These are phyloP conservation scores for Sparus aurata DNA, from an alignment of 2,797 vertebrate genomes.

Conservation along the genomic window DNA sequence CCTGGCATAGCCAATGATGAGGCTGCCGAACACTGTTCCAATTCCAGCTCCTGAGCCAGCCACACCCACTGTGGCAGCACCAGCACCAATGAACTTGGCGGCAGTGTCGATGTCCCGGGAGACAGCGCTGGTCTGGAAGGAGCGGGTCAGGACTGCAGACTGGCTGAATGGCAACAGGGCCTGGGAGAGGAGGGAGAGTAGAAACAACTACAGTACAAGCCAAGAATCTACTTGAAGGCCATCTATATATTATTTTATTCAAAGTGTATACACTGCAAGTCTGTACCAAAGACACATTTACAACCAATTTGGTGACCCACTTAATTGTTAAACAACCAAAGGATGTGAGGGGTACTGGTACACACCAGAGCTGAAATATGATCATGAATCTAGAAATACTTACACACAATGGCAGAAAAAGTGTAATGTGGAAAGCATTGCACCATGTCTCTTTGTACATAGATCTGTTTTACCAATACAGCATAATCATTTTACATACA, in stretches of 20 bases:
- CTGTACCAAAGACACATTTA: not conserved
- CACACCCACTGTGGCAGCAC: slow-evolving; percentile 96
- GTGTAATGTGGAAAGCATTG: too few species aligned
- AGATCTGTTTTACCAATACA: too few species aligned
- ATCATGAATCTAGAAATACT: not conserved
- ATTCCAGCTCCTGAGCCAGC: slow-evolving; percentile 96
- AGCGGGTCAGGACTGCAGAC: slow-evolving; percentile 77
- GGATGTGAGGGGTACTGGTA: not conserved
- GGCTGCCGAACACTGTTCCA: slow-evolving; percentile 95
- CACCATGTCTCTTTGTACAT: too few species aligned
- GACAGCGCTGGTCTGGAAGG: slow-evolving; percentile 88
- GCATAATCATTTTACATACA: too few species aligned
- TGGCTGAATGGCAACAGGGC: slow-evolving; percentile 78
- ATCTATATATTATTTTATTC: not conserved
- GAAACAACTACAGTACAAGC: not conserved
- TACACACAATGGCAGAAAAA: too few species aligned
- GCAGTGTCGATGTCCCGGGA: slow-evolving; percentile 94
- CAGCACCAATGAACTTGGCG: slow-evolving; percentile 96
- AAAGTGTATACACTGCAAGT: not conserved
- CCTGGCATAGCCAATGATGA: slow-evolving; percentile 98
- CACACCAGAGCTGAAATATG: too few species aligned
- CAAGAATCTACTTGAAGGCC: not conserved
- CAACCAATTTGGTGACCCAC: not conserved
- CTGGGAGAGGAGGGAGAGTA: slow-evolving; percentile 35
- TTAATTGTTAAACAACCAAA: not conserved